Base-by-base conservation (phyloP, 2,888 invertebrate species). In the Acanthoscelides obtectus region DNA sequence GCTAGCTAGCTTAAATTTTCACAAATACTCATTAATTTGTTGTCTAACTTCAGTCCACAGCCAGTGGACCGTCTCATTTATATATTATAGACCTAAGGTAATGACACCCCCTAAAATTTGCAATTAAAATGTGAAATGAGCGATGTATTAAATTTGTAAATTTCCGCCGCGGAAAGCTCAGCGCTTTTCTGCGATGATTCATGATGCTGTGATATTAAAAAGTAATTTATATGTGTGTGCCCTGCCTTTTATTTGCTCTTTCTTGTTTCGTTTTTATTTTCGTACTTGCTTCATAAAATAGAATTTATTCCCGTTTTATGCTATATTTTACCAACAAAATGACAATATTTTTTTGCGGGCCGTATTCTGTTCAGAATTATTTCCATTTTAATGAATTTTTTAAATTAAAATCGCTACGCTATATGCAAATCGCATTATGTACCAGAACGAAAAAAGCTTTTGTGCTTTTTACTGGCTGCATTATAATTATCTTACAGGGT, bases 141-240 rank as follows among this genome's bases (percentile, higher is more conserved):
- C 79, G 80, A 82, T 81, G 82, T 81, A 82, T 82, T 81, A 83
- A 83, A 83, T 83, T 83, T 82, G 82, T 81, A 83, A 82, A 83
- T 83, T 83, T 82, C 81, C 81, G 79, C 80, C 78, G 77, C 82
- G 81, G 81, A 81, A 83, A 83, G 81, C 81, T 81, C 80, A 81
- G 78, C 80, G 78, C 80, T 80, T 79, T 81, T 77, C 82, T 78
- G 81, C 81, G 82, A 83, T 84, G 84, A 84, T 84, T 84, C 84
- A 84, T 84, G 83, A 81, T 81, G 81, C 82, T 82, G 83, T 80
- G 83, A 84, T 85, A 84, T 84, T 84, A 84, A 84, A 84, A 84
- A 84, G 84, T 84, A 84, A 84, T 84, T 84, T 84, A 84, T 84
- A 83, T 84, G 84, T 83, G 83, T 83, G 83, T 81, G 83, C 81